These are phyloP conservation scores for Drosophila neocordata DNA, from an alignment of 1,140 invertebrate genomes.

Conservation along the genomic window DNA sequence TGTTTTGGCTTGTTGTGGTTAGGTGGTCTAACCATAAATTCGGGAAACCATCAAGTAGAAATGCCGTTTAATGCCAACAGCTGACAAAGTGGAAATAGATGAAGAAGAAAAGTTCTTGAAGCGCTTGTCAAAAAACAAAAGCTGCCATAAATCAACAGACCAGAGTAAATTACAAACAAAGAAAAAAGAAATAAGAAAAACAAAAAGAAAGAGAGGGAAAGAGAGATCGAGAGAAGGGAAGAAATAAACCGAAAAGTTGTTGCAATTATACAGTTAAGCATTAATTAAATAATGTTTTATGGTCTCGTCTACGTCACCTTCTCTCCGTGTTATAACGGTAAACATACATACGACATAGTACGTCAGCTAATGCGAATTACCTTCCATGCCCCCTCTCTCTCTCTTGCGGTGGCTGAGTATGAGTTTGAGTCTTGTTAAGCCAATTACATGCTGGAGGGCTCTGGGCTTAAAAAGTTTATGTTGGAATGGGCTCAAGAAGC, in stretches of 20 bases:
- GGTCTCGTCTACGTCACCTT: slow-evolving; percentile 29
- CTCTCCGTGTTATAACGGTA: slow-evolving; percentile 61
- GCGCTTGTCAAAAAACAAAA: slow-evolving; percentile 65
- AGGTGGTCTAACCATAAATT: slow-evolving; percentile 37
- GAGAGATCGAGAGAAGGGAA: not conserved
- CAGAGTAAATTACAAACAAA: slow-evolving; percentile 52
- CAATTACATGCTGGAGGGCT: slow-evolving; percentile 63
- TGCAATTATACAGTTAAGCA: slow-evolving; percentile 62
- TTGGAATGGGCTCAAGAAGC: slow-evolving; percentile 39
- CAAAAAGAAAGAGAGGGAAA: slow-evolving; percentile 27
- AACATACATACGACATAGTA: slow-evolving; percentile 24
- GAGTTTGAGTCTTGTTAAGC: slow-evolving; percentile 72
- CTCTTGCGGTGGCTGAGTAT: slow-evolving; percentile 26
- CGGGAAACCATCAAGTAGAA: slow-evolving; percentile 43
- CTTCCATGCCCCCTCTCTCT: no score
- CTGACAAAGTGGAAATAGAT: slow-evolving; percentile 15
- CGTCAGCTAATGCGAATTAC: slow-evolving; percentile 61
- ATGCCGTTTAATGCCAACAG: slow-evolving; percentile 28
- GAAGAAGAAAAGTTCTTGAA: slow-evolving; percentile 45
- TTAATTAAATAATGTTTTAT: slow-evolving; percentile 78
- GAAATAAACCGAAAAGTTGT: slow-evolving; percentile 12
- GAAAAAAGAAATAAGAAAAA: slow-evolving; percentile 32
- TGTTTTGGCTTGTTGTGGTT: not conserved
- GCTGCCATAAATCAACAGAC: slow-evolving; percentile 60
- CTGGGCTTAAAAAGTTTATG: slow-evolving; percentile 15